Evolutionary conservation across 2,113 vertebrate genomes (phyloP).

Genomic region (Nothoprocta perdicaria): DNA sequence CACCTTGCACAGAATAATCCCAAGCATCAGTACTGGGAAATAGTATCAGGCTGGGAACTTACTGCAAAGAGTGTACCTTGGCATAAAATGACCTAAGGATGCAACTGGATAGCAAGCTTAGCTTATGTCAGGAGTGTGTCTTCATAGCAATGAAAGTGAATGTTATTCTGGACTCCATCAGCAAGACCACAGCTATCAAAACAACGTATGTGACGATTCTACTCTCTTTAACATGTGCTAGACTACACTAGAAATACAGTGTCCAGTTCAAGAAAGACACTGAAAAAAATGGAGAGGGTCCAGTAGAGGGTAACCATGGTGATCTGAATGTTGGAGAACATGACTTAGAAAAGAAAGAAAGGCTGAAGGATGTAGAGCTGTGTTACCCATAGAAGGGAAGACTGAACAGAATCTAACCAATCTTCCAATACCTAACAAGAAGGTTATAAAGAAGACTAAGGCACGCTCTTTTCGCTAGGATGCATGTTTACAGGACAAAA

Average conservation of each 20-base stretch:
- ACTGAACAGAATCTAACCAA: not conserved
- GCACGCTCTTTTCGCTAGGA: not conserved
- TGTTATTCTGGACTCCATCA: not conserved
- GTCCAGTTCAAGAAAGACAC: not conserved
- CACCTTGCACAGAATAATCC: not conserved
- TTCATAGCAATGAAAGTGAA: not conserved
- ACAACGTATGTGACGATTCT: not conserved
- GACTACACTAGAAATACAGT: accelerated
- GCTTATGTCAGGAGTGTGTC: not conserved
- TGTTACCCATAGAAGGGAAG: not conserved
- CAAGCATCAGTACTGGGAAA: not conserved
- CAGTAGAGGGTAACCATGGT: not conserved
- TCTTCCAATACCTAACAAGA: not conserved
- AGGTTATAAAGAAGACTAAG: not conserved
- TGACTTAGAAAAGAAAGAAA: not conserved
- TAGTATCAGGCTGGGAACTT: not conserved
- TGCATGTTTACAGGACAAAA: not conserved
- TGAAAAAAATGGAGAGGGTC: not conserved
- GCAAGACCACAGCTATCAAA: not conserved
- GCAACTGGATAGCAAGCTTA: not conserved
- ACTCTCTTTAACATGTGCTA: not conserved
- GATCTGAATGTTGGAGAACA: not conserved
- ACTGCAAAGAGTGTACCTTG: not conserved
- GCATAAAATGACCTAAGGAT: not conserved
- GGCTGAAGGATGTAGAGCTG: not conserved